These are phyloP conservation scores for Tethea ocularis DNA, from an alignment of 2,888 invertebrate species.

Conservation along the genomic window DNA sequence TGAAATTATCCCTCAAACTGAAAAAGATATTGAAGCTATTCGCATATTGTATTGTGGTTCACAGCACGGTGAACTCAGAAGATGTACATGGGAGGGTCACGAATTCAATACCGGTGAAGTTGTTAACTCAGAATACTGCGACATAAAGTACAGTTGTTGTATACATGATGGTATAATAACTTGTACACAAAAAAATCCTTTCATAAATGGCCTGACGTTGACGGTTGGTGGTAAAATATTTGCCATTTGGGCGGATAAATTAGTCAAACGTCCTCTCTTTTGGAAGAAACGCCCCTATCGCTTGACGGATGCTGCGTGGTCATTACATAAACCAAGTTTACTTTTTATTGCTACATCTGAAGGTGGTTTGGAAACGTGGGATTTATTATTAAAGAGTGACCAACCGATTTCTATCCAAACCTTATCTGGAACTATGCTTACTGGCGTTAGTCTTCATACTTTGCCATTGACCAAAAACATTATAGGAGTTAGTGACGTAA, in stretches of 20 bases:
- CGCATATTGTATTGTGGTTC: slow-evolving; percentile 65
- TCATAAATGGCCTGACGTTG: slow-evolving; percentile 84
- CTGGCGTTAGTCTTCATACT: slow-evolving; percentile 85
- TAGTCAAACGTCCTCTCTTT: slow-evolving; percentile 84
- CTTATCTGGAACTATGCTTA: slow-evolving; percentile 86
- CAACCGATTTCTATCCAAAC: slow-evolving; percentile 87
- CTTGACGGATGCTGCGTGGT: slow-evolving; percentile 89
- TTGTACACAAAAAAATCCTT: slow-evolving; percentile 84
- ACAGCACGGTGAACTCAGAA: slow-evolving; percentile 71
- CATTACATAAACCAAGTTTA: slow-evolving; percentile 88
- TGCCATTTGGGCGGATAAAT: slow-evolving; percentile 89
- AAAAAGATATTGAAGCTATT: slow-evolving; percentile 50
- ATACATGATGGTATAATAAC: slow-evolving; percentile 90
- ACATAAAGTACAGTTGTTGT: slow-evolving; percentile 69
- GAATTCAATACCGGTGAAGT: slow-evolving; percentile 85
- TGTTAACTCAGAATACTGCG: slow-evolving; percentile 84
- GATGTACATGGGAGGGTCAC: slow-evolving; percentile 87
- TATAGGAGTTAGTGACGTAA: slow-evolving; percentile 87
- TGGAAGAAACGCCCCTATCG: slow-evolving; percentile 85
- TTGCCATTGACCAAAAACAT: slow-evolving; percentile 83
- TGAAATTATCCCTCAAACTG: slow-evolving; percentile 55
- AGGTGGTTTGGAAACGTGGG: slow-evolving; percentile 92
- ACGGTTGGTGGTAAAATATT: slow-evolving; percentile 90
- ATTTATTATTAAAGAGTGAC: slow-evolving; percentile 88
- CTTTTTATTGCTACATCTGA: slow-evolving; percentile 88